Percentiles rank a stretch among this genome's conserved stretches.
Evolutionary conservation across 2,888 invertebrate species (phyloP).

Genomic region (Meiosimyza platycephala): DNA sequence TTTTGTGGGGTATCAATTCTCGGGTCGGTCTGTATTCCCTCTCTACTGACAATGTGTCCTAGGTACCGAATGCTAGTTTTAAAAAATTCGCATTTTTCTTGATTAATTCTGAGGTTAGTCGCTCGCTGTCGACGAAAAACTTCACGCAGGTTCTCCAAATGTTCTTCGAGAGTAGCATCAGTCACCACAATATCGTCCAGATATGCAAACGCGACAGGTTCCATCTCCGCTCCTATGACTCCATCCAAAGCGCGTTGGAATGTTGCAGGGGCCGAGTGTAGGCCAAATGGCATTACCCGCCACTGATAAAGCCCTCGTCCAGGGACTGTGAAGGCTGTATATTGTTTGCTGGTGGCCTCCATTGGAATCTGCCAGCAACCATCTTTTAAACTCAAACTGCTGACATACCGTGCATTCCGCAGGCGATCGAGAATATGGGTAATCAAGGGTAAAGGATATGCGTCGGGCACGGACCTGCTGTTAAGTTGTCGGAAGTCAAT

Average conservation of each 20-base stretch:
- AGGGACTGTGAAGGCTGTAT: constrained; percentile 31
- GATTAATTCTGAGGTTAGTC: constrained; percentile 16
- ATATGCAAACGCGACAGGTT: constrained; percentile 32
- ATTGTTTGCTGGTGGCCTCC: not conserved
- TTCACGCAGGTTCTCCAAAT: not conserved
- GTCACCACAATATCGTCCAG: constrained; percentile 33
- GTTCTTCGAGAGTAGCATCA: constrained; percentile 22
- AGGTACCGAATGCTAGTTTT: too few relatives aligned
- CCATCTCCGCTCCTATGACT: too few relatives aligned
- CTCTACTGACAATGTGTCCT: too few relatives aligned
- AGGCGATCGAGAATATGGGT: too few relatives aligned
- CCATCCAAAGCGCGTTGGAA: too few relatives aligned
- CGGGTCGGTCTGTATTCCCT: constrained; percentile 27
- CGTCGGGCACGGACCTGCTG: too few relatives aligned
- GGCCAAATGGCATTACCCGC: too few relatives aligned
- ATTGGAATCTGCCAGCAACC: constrained; percentile 40
- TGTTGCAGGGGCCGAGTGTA: too few relatives aligned
- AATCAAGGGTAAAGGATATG: too few relatives aligned
- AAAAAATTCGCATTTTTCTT: not conserved
- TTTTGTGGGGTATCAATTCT: not conserved
- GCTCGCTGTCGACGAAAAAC: constrained; percentile 4
- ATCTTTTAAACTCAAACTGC: constrained; percentile 8
- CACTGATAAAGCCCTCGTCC: too few relatives aligned
- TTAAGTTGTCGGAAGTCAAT: too few relatives aligned
- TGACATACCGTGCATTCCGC: too few relatives aligned